Percentiles rank a stretch among this genome's conserved stretches.
These are phyloP conservation scores for Mico argentatus DNA, from an alignment of 2,797 vertebrate genomes.

Conservation along the genomic window DNA sequence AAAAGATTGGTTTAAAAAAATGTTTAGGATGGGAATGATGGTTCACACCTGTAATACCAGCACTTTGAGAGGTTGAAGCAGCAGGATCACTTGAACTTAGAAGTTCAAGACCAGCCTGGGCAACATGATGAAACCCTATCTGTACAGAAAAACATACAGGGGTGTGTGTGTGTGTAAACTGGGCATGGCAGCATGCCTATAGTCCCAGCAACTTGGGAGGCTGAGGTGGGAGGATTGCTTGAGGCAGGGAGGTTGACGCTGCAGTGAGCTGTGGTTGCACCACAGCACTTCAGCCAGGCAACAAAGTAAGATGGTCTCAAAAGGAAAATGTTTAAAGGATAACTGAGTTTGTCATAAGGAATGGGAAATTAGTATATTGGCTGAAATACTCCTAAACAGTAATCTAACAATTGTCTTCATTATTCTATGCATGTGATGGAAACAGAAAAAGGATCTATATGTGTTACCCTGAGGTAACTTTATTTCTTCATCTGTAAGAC, in stretches of 20 bases:
- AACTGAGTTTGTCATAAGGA: constrained; percentile 12
- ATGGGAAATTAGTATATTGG: neutral
- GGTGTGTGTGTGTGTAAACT: no score
- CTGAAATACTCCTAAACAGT: neutral
- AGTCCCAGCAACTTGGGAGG: no score
- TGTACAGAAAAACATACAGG: no score
- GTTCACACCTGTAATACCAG: no score
- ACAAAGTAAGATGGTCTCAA: neutral
- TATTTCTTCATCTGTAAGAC: constrained; percentile 39
- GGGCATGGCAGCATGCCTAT: no score
- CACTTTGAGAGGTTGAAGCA: no score
- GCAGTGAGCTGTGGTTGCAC: neutral
- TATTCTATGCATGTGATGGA: neutral
- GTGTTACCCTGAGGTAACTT: neutral
- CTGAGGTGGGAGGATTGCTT: neutral
- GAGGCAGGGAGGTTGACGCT: neutral
- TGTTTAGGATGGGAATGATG: no score
- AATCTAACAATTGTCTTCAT: neutral
- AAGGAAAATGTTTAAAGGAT: neutral
- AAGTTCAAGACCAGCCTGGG: no score
- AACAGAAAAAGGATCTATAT: neutral
- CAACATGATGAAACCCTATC: no score
- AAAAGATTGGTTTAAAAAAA: neutral
- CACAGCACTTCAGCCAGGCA: neutral
- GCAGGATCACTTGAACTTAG: no score